Percentiles rank a stretch among this genome's conserved stretches.
Evolutionary conservation across 2,797 vertebrate species (phyloP).

Genomic region (Discoglossus pictus): DNA sequence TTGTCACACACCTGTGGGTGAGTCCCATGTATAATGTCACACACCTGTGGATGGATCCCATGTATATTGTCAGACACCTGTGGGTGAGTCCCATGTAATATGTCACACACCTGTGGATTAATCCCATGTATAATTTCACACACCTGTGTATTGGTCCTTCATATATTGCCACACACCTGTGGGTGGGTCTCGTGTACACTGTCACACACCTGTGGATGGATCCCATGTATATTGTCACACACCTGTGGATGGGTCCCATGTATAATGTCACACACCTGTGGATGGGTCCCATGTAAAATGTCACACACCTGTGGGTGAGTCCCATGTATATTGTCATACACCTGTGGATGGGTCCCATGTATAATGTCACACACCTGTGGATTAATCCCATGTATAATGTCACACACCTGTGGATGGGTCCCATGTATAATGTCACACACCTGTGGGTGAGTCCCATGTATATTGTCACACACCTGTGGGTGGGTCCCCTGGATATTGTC

Average conservation of each 20-base stretch:
- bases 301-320: background rate
- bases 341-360: too few species aligned
- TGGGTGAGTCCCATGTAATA: too few species aligned
- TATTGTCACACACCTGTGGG: background rate
- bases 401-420: background rate
- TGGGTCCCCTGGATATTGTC: background rate
- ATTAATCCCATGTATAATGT: too few species aligned
- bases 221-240: background rate
- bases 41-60: background rate
- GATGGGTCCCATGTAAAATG: too few species aligned
- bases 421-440: background rate
- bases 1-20: background rate
- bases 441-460: too few species aligned
- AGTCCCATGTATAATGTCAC: background rate
- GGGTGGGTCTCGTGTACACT: background rate
- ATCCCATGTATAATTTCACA: too few species aligned
- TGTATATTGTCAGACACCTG: too few species aligned
- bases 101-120: too few species aligned
- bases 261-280: slow-evolving; percentile 67
- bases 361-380: too few species aligned
- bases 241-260: background rate
- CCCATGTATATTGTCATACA: background rate
- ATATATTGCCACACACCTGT: too few species aligned
- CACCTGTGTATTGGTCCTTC: too few species aligned
- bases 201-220: background rate